Conservation (phyloP, 1,140 invertebrate species). For the Euschistus heros region DNA sequence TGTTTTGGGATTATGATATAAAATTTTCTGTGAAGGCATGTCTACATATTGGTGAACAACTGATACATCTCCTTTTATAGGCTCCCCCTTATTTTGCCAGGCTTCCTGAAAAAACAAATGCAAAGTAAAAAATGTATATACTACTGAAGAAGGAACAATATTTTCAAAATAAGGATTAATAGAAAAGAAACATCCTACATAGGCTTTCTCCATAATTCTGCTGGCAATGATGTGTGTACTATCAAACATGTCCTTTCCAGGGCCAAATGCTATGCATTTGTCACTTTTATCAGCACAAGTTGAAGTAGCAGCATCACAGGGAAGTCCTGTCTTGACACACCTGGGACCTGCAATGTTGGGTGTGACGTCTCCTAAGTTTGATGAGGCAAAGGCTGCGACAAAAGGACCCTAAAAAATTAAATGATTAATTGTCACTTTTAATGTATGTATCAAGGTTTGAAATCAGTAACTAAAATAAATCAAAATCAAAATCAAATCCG, state of each 20-base stretch:
- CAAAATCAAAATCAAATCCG: too few relatives aligned
- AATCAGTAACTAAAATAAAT: too few relatives aligned
- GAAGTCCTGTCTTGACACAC: constrained; percentile 61
- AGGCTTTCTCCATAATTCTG: constrained; percentile 60
- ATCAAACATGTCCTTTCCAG: constrained; percentile 80
- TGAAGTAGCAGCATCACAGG: constrained; percentile 62
- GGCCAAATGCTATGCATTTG: constrained; percentile 77
- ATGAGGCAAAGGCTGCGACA: constrained; percentile 85
- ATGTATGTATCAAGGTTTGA: too few relatives aligned
- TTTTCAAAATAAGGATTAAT: neutral
- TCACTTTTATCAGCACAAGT: constrained; percentile 60
- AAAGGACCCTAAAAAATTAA: constrained; percentile 61
- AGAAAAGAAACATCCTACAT: constrained; percentile 44
- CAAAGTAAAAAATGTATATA: neutral
- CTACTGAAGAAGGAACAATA: too few relatives aligned
- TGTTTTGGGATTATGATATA: too few relatives aligned
- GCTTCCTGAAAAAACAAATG: constrained; percentile 33
- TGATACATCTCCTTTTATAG: constrained; percentile 59
- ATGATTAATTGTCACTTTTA: too few relatives aligned
- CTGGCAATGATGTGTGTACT: constrained; percentile 82
- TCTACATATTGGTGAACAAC: constrained; percentile 73
- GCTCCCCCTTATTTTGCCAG: constrained; percentile 30
- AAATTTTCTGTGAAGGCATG: constrained; percentile 50
- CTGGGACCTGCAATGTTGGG: constrained; percentile 76
- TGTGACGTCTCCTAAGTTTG: constrained; percentile 84